Evolutionary conservation across 2,113 vertebrate genomes (phyloP).

Genomic region (Perognathus longimembris): DNA sequence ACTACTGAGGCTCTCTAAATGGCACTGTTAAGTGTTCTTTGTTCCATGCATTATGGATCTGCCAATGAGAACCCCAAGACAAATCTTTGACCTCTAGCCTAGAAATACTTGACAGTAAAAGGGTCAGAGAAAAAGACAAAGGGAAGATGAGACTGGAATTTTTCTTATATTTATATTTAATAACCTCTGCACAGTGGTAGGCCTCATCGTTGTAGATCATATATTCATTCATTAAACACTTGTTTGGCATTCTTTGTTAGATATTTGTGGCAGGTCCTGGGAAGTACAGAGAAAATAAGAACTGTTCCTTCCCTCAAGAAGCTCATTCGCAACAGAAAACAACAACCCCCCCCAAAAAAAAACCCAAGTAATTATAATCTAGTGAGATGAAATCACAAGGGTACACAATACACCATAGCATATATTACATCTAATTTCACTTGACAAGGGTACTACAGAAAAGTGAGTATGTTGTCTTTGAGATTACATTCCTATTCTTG

Average conservation of each 20-base stretch:
- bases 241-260: slow-evolving; percentile 23
- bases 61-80: neutral
- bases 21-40: neutral
- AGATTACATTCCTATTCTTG: slow-evolving; percentile 30
- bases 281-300: neutral
- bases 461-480: neutral
- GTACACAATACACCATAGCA: neutral
- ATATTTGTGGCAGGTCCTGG: neutral
- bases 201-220: neutral
- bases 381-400: neutral
- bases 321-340: slow-evolving; percentile 17
- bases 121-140: neutral
- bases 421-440: neutral
- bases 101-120: slow-evolving; percentile 2
- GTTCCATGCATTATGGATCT: neutral
- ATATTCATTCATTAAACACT: neutral
- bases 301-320: neutral
- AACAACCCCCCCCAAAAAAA: neutral
- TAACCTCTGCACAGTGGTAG: neutral
- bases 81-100: neutral
- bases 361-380: neutral
- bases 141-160: neutral
- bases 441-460: slow-evolving; percentile 7
- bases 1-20: neutral
- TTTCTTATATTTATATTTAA: slow-evolving; percentile 32